These are phyloP conservation scores for Pyrochroa serraticornis DNA, from an alignment of 2,888 invertebrate genomes.

Conservation along the genomic window DNA sequence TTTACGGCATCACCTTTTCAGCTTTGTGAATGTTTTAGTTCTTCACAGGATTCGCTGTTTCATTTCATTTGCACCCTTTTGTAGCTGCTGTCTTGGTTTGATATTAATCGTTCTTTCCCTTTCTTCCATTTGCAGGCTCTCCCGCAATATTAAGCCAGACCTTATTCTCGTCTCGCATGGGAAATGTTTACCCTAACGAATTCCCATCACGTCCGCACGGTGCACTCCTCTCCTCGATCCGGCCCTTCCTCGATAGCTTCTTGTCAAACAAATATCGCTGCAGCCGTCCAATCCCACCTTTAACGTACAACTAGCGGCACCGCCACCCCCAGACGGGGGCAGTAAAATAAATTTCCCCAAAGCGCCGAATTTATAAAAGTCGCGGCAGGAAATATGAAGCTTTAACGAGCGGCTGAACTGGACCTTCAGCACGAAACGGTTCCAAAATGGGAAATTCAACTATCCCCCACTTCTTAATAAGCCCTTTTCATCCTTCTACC, in stretches of 20 bases:
- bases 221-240: constrained; percentile 31
- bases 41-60: constrained; percentile 28
- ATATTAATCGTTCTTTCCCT: constrained; percentile 47
- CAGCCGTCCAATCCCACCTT: constrained; percentile 10
- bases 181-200: constrained; percentile 45
- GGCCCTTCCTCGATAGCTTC: constrained; percentile 36
- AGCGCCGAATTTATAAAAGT: no score
- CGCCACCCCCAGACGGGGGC: no score
- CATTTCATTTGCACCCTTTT: constrained; percentile 42
- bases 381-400: no score
- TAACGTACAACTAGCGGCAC: no score
- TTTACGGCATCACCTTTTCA: constrained; percentile 26
- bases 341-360: no score
- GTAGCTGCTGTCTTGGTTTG: constrained; percentile 38
- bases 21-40: constrained; percentile 30
- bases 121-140: constrained; percentile 37
- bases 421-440: no score
- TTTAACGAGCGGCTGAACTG: no score
- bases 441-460: no score
- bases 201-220: constrained; percentile 46
- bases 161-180: constrained; percentile 44
- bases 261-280: constrained; percentile 40
- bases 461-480: no score
- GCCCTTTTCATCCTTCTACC: no score
- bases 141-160: constrained; percentile 43